Percentiles rank a stretch among this genome's conserved stretches.
Conservation (phyloP, 92 coral and sea anemone species). For the Epizoanthus rinbou region DNA sequence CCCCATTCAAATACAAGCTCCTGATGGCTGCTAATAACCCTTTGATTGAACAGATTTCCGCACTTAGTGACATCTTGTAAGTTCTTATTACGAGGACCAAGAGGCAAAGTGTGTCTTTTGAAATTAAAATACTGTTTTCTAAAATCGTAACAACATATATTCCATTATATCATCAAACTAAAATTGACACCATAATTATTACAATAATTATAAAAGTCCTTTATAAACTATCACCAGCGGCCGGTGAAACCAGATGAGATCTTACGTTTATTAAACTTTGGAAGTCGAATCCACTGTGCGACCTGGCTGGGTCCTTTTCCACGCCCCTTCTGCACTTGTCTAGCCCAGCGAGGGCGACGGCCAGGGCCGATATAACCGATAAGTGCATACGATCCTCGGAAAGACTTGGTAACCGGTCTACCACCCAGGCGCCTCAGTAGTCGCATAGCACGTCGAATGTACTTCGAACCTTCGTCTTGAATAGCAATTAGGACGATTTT, state of each 20-base stretch:
- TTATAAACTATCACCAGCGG: too few species aligned
- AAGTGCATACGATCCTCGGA: constrained; percentile 22
- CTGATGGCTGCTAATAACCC: too few species aligned
- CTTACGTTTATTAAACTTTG: constrained; percentile 30
- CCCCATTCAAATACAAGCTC: too few species aligned
- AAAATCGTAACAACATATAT: too few species aligned
- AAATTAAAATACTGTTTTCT: too few species aligned
- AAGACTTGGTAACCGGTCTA: neutral
- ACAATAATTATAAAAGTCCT: too few species aligned
- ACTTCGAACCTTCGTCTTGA: constrained; percentile 33
- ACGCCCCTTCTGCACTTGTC: constrained; percentile 16
- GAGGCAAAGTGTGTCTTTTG: too few species aligned
- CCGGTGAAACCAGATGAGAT: neutral
- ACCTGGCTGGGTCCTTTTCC: constrained; percentile 33
- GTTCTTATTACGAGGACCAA: too few species aligned
- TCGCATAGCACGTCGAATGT: constrained; percentile 11
- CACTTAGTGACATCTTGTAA: too few species aligned
- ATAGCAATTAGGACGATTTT: constrained; percentile 22
- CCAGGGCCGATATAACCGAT: constrained; percentile 22
- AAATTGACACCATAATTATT: too few species aligned
- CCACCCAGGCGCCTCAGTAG: constrained; percentile 8
- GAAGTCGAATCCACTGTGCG: constrained; percentile 30
- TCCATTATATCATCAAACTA: too few species aligned
- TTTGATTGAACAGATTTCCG: too few species aligned
- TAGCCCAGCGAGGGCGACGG: constrained; percentile 34